phyloP scores from a whole-genome alignment of 2,888 invertebrate species.

The Brachypterus glaber region DNA sequence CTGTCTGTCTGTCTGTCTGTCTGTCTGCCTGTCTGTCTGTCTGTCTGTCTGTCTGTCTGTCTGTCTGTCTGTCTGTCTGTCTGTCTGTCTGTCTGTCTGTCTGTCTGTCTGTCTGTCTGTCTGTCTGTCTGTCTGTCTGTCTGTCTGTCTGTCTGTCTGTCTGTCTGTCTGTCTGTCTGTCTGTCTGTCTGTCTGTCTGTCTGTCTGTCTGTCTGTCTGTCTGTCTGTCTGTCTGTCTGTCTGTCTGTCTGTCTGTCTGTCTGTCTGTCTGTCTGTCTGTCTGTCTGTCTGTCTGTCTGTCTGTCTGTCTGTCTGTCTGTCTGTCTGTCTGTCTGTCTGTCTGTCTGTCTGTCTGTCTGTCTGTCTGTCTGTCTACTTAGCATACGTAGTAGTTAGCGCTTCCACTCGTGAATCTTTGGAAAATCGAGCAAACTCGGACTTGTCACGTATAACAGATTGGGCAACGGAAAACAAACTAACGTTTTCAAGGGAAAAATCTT shows the following conservation, averaged over 20 bases:
- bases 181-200: slow-evolving; percentile 6
- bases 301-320: slow-evolving; percentile 11
- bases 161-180: slow-evolving; percentile 8
- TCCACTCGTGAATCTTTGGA: too few relatives aligned
- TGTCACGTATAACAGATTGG: too few relatives aligned
- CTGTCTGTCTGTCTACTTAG: slow-evolving; percentile 7
- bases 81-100: slow-evolving; percentile 4
- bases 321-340: slow-evolving; percentile 10
- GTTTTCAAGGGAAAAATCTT: too few relatives aligned
- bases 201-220: slow-evolving; percentile 7
- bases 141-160: slow-evolving; percentile 3
- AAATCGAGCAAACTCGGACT: too few relatives aligned
- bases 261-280: slow-evolving; percentile 11
- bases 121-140: slow-evolving; percentile 7
- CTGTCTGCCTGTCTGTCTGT: too few relatives aligned
- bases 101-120: slow-evolving; percentile 2
- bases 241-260: slow-evolving; percentile 10
- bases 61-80: slow-evolving; percentile 4
- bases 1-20: too few relatives aligned
- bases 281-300: slow-evolving; percentile 9
- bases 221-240: slow-evolving; percentile 13
- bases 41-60: slow-evolving; percentile 7
- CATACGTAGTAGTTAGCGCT: too few relatives aligned
- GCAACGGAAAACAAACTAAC: too few relatives aligned
- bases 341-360: slow-evolving; percentile 8